Conservation (phyloP, 2,888 invertebrate species). For the Heliconius hortense region DNA sequence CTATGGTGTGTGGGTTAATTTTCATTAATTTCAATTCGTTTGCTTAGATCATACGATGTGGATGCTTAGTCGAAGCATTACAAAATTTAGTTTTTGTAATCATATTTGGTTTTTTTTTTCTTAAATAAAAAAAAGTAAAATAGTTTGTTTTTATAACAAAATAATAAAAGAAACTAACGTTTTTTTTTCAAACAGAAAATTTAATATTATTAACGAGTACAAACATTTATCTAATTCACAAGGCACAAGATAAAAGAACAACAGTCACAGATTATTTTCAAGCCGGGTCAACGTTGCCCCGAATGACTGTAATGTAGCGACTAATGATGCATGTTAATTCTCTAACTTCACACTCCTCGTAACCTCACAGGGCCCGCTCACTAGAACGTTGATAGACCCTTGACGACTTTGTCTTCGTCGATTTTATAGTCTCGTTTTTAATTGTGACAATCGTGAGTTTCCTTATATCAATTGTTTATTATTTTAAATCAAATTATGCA, state of each 20-base stretch:
- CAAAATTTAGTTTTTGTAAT: not conserved
- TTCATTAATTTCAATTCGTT: not conserved
- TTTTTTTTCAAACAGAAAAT: too few relatives aligned
- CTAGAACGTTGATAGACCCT: conserved; percentile 16
- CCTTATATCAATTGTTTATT: not conserved
- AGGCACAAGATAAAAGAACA: not conserved
- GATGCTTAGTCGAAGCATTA: not conserved
- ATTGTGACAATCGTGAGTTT: not conserved
- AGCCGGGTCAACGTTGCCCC: not conserved
- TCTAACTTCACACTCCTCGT: conserved; percentile 11
- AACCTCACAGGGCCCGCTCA: not conserved
- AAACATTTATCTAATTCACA: too few relatives aligned
- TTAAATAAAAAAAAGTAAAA: too few relatives aligned
- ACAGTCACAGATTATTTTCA: not conserved
- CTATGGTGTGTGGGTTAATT: too few relatives aligned
- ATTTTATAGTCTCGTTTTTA: conserved; percentile 10
- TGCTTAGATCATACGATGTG: not conserved
- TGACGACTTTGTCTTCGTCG: conserved; percentile 1
- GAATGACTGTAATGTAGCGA: conserved; percentile 6
- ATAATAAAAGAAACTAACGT: too few relatives aligned
- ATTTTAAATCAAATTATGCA: too few relatives aligned
- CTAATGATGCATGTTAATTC: conserved; percentile 15
- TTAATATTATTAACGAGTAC: too few relatives aligned
- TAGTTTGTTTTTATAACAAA: too few relatives aligned
- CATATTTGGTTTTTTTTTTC: not conserved